Conservation (phyloP, 2,113 vertebrate species). For the Prolemur simus region DNA sequence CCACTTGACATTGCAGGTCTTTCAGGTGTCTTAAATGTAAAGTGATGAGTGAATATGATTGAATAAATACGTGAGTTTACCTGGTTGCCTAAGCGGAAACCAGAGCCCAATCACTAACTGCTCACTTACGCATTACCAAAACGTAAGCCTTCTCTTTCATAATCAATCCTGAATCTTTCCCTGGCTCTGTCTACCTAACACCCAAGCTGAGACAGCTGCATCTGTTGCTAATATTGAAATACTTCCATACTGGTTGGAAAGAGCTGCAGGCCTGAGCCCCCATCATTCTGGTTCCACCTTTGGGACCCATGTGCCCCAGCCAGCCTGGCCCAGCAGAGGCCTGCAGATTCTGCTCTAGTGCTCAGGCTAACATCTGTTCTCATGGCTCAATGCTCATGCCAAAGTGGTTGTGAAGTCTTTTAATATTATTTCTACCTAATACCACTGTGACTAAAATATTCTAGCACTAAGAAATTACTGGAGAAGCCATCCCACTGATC, state of each 20-base stretch:
- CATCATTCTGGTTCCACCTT: background rate
- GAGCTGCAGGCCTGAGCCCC: background rate
- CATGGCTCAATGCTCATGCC: background rate
- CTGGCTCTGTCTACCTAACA: background rate
- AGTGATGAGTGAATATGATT: slow-evolving; percentile 23
- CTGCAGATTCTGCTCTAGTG: background rate
- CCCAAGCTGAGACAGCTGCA: background rate
- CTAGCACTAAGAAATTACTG: background rate
- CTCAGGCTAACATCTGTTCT: background rate
- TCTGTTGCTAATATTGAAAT: background rate
- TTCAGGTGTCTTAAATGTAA: background rate
- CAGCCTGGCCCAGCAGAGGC: background rate
- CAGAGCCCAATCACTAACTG: background rate
- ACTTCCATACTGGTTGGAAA: background rate
- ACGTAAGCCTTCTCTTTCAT: slow-evolving; percentile 26
- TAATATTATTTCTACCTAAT: background rate
- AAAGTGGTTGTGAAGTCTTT: slow-evolving; percentile 10
- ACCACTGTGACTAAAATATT: background rate
- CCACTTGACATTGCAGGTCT: background rate
- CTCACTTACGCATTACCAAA: background rate
- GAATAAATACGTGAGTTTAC: slow-evolving; percentile 30
- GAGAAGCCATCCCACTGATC: background rate
- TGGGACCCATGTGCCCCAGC: background rate
- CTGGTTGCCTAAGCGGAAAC: slow-evolving; percentile 8
- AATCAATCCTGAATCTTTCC: background rate